These are phyloP conservation scores for Antheraea assamensis DNA, from an alignment of 2,888 invertebrate species.

Conservation along the genomic window DNA sequence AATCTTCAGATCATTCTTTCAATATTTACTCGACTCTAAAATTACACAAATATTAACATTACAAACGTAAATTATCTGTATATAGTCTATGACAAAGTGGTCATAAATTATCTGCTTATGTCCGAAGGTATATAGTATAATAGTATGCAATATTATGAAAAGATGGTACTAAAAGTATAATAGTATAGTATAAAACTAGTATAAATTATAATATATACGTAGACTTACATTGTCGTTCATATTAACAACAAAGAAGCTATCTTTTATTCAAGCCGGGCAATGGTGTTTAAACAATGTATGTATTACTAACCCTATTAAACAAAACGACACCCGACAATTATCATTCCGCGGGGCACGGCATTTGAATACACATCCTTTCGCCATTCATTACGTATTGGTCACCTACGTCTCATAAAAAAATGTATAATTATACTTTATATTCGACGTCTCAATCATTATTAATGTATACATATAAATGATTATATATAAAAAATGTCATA, in stretches of 20 bases:
- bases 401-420: not conserved
- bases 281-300: not conserved
- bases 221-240: not conserved
- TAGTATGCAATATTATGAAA: too few relatives aligned
- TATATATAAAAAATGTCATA: not conserved
- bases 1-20: too few relatives aligned
- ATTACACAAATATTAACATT: too few relatives aligned
- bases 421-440: not conserved
- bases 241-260: not conserved
- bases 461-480: not conserved
- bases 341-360: not conserved
- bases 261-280: not conserved
- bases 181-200: too few relatives aligned
- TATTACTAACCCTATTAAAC: not conserved
- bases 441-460: constrained; percentile 3
- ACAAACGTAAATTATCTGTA: too few relatives aligned
- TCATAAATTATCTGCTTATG: too few relatives aligned
- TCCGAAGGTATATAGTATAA: too few relatives aligned
- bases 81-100: too few relatives aligned
- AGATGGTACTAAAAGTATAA: too few relatives aligned
- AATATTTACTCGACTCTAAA: too few relatives aligned
- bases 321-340: not conserved
- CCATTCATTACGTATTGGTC: not conserved
- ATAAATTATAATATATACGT: too few relatives aligned
- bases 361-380: not conserved